Evolutionary conservation across 2,797 vertebrate genomes (phyloP).

Genomic region (Dromococcyx pavoninus): DNA sequence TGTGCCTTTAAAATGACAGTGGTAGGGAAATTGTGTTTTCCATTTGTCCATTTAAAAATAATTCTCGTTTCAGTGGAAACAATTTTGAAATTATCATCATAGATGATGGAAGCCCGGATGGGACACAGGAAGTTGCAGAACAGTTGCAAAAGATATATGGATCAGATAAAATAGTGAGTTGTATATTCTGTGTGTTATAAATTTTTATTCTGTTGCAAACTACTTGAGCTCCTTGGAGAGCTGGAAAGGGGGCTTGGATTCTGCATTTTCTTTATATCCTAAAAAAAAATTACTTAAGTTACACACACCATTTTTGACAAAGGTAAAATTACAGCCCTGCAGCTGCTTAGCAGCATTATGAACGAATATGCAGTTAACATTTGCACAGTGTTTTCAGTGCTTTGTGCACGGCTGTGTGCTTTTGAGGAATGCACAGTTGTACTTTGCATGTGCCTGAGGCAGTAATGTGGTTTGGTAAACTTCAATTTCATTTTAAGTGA

Average conservation of each 20-base stretch:
- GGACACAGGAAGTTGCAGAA: constrained; percentile 87
- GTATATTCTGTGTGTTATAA: rapidly evolving
- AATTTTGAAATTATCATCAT: constrained; percentile 93
- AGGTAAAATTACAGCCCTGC: rapidly evolving
- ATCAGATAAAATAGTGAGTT: constrained; percentile 91
- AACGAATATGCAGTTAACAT: too few relatives aligned
- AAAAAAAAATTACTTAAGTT: neutral
- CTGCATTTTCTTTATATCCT: neutral
- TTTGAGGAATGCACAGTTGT: neutral
- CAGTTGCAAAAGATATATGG: constrained; percentile 93
- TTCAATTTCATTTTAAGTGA: neutral
- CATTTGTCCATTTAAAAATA: neutral
- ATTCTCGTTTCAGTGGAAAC: constrained; percentile 79
- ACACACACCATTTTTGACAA: neutral
- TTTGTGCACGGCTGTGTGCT: neutral
- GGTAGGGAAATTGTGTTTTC: neutral
- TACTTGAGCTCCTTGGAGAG: neutral
- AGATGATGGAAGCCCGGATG: constrained; percentile 97
- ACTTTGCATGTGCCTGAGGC: neutral
- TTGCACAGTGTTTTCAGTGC: rapidly evolving
- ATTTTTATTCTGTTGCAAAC: neutral
- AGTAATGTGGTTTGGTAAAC: neutral
- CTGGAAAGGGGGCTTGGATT: neutral
- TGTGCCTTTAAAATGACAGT: rapidly evolving
- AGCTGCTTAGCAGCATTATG: neutral